Evolutionary conservation across 2,797 vertebrate genomes (phyloP), one percentile per base, ranked within the genome.

Genomic region (Bovichtus diacanthus): DNA sequence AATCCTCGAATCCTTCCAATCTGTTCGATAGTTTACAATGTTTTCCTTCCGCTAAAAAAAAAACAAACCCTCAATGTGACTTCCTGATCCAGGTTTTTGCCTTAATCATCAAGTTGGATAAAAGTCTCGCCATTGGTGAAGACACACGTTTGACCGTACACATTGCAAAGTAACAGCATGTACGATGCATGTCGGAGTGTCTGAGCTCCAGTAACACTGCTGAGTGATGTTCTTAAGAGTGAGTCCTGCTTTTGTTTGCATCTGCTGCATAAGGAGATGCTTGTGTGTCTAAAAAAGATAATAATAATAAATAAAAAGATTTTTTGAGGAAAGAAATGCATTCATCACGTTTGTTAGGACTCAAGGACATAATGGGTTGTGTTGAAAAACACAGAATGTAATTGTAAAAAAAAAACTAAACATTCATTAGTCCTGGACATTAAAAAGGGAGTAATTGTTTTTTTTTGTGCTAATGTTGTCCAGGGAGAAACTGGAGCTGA

Each of bases 401-500:
- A 66, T 25, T 38, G 5, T 65, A 34, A n/a, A n/a, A n/a, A n/a
- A n/a, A n/a, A n/a, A n/a, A n/a, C n/a, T n/a, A n/a, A n/a, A n/a
- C n/a, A n/a, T n/a, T n/a, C n/a, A n/a, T n/a, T n/a, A n/a, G n/a
- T n/a, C n/a, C n/a, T n/a, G n/a, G 3, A 55, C 21, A 1, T 2
- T 31, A 43, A 27, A 62, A 34, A 34, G 25, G 3, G 1, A 76
- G 18, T 50, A 3, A 49, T 7, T 46, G 9, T 39, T 38, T 9
- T 38, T 9, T 46, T 46, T 51, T 58, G 43, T 74, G 15, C 9
- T 72, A 6, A 56, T 70, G 9, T 74, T 51, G 81, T 34, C 62
- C 82, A 99, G 98, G 98, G 98, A 88, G 98, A 99, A 90, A 85
- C 96, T 82, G 98, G 98, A 84, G 93, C 96, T 9, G 97, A 99